These are phyloP conservation scores for Rynchops niger DNA, from an alignment of 2,113 vertebrate genomes.

Conservation along the genomic window DNA sequence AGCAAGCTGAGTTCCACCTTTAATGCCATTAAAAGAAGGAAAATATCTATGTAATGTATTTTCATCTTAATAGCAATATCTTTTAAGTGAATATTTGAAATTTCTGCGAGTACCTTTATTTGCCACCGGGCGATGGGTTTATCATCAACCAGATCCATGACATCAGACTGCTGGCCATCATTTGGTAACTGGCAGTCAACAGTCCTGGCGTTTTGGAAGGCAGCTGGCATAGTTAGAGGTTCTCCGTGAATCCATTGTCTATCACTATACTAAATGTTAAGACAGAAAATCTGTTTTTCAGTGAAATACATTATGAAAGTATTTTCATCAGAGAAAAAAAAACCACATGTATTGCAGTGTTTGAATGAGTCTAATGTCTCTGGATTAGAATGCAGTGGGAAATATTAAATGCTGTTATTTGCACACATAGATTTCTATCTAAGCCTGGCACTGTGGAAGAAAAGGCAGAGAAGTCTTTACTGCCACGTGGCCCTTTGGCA, in stretches of 20 bases:
- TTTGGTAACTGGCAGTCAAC: constrained; percentile 82
- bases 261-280: constrained; percentile 73
- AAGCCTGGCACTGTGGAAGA: background rate
- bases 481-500: fast-evolving
- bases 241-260: constrained; percentile 79
- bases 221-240: constrained; percentile 64
- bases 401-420: background rate
- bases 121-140: constrained; percentile 82
- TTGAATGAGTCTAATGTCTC: background rate
- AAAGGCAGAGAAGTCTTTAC: background rate
- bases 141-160: constrained; percentile 45
- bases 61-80: background rate
- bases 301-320: background rate
- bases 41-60: background rate
- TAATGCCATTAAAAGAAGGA: background rate
- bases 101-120: constrained; percentile 79
- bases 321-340: background rate
- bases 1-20: background rate
- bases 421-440: background rate
- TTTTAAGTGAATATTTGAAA: background rate
- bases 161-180: constrained; percentile 51
- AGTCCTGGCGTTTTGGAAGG: constrained; percentile 74
- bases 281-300: constrained; percentile 20
- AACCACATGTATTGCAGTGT: background rate
- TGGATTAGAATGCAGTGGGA: background rate